Base-by-base conservation (phyloP, 2,113 vertebrate species). In the Sturnira hondurensis region DNA sequence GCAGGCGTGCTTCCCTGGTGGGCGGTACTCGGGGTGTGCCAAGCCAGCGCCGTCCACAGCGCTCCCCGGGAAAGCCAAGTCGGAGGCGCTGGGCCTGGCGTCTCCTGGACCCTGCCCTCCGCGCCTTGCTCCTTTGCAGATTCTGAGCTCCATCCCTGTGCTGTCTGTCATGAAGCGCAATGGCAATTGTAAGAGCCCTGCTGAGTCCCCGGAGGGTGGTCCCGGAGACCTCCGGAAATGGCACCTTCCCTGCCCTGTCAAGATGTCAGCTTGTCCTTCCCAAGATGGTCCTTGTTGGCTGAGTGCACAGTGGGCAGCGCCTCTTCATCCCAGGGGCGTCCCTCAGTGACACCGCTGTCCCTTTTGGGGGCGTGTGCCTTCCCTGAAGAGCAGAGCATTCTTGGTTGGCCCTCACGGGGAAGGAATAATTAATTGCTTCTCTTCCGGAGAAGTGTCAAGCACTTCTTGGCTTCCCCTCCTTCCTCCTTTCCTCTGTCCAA, bases 11-110 rank as follows among this genome's bases (percentile, higher is more conserved):
- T 50, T 56, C 50, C 54, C 1, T 2, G 38, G 17, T 16, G 58
- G 43, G 61, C 5, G 7, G 24, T 1, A 15, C 43, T 20, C 54
- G 15, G 52, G 38, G 41, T 4, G 28, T 14, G 7, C 52, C n/a
- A n/a, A 68, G 13, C 13, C 10, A 24, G 58, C 7, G 1, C 54
- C 8, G 5, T 14, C 65, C 6, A 7, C 15, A 20, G 0, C 11
- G 31, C 36, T 15, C 22, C 17, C 17, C 7, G 6, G 33, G 4
- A 9, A 8, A 67, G n/a, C 0, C 6, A 56, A 52, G 16, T 41
- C 9, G 71, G 45, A 36, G 13, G 54, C 28, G 20, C 45, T 9
- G 19, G 2, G 52, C 24, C 70, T 4, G 4, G 20, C 9, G 26
- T 31, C 36, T 33, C 52, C 36, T 10, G 22, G 56, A 36, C 43